Evolutionary conservation across 1,140 invertebrate genomes (phyloP), one percentile per base, ranked within the genome.

Genomic region (Drosophila triauraria): DNA sequence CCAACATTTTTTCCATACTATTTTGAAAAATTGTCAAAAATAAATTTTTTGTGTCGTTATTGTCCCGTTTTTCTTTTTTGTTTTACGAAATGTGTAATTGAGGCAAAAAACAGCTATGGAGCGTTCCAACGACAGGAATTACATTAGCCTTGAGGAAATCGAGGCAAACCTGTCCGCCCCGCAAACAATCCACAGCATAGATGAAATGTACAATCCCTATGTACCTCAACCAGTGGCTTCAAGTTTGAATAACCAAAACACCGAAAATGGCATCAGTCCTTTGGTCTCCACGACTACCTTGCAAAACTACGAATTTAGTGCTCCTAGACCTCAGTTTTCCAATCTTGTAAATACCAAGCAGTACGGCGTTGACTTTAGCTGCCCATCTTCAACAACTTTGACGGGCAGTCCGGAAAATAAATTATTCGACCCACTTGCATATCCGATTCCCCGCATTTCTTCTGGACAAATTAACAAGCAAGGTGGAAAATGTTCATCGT

Each of bases 161-260:
- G 42, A 75, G n/a, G 42, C n/a, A 1, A 57, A n/a, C 9, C 12
- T 43, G 10, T 15, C 10, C 13, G 72, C 57, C 35, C 50, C 72
- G 27, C 56, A 12, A 15, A 56, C 40, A 9, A 71, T 56, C n/a
- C 30, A 35, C 3, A 82, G 69, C 30, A 27, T 64, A 1, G 63
- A 82, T 40, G 43, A 69, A 3, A 38, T 78, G 3, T 68, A 64
- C 32, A 74, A 63, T 23, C 78, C 67, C 6, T 74, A 77, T 27
- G 50, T 47, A 17, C 53, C 58, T 10, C 13, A 38, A 20, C 25
- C 30, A 2, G 8, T 2, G 4, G 10, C 9, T 32, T n/a, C 42
- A 13, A 47, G 13, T 17, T 54, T 54, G 2, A 53, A 54, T 17
- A 30, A 2, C 4, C 15, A 15, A 42, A 40, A 23, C 8, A 2